Base-by-base conservation (phyloP, 2,113 vertebrate species). In the Thunnus thynnus region DNA sequence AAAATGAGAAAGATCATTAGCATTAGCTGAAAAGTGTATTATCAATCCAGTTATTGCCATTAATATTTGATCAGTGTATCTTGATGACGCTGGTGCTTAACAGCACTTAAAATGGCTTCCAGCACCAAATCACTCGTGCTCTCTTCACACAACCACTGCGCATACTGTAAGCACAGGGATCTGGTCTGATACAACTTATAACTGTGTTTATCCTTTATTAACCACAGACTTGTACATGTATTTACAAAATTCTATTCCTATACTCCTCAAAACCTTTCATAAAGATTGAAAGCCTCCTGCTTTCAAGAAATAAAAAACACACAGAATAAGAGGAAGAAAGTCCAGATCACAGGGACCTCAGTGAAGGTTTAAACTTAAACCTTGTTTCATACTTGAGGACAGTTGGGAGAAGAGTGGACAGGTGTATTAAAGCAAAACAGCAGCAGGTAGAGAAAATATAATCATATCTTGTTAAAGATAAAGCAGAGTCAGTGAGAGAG, bases 101-200 rank as follows among this genome's bases (percentile, higher is more conserved):
- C 56, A 66, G 83, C 69, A 20, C 63, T 90, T 92, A 92, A 91
- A 90, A 93, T 91, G 83, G 84, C 82, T 61, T 72, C 80, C 65
- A 41, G 80, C 36, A 66, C 36, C 32, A 71, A 72, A 88, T 78
- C 12, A 10, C 20, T 60, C 58, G 17, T 80, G 48, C 13, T 30
- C 52, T 80, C 58, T 12, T 52, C 46, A 72, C 68, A 69, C 13
- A 76, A 27, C 14, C 16, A 22, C 47, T 57, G 14, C n/a, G 16
- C 3, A 56, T 4, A 9, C 36, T 41, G 36, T 41, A 41, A 41
- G 36, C 36, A 41, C 36, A 60, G 9, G 36, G 62, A 61, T 52
- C 0, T 58, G 46, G 20, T 52, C 27, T 1, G 2, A 22, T 30
- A 10, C 14, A 36, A 22, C 10, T 54, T 55, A 48, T 6, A 54